Percentiles rank a stretch among this genome's conserved stretches.
Conservation (phyloP, 2,888 invertebrate species). For the Stenolophus ochropezus region DNA sequence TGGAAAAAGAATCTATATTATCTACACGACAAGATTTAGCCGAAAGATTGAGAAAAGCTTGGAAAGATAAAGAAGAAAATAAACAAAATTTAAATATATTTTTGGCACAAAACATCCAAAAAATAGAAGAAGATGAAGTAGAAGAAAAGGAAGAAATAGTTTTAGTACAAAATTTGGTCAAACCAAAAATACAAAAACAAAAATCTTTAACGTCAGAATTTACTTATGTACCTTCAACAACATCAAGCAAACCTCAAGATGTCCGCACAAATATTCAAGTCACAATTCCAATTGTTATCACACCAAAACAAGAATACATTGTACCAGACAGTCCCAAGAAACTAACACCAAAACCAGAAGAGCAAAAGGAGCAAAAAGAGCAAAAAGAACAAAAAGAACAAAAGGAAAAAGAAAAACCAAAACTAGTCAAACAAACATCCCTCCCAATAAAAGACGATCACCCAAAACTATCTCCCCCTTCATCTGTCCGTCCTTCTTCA, state of each 20-base stretch:
- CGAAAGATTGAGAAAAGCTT: constrained; percentile 73
- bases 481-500: background rate
- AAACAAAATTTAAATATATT: constrained; percentile 79
- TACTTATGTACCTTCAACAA: constrained; percentile 49
- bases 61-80: constrained; percentile 74
- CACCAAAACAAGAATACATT: constrained; percentile 14
- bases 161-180: background rate
- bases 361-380: background rate
- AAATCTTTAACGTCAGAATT: constrained; percentile 37
- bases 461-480: constrained; percentile 64
- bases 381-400: background rate
- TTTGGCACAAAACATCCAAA: constrained; percentile 74
- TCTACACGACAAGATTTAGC: constrained; percentile 73
- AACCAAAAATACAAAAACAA: constrained; percentile 67
- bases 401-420: too few relatives aligned
- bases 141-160: constrained; percentile 47
- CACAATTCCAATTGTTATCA: constrained; percentile 47
- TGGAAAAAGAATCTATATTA: constrained; percentile 69
- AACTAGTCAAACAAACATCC: constrained; percentile 40
- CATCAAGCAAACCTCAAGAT: constrained; percentile 34
- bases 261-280: constrained; percentile 54
- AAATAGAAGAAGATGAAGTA: constrained; percentile 65
- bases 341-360: background rate
- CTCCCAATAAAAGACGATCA: constrained; percentile 48
- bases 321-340: constrained; percentile 35